These are phyloP conservation scores for Aphaenogaster ashmeadi DNA, from an alignment of 1,140 invertebrate genomes.

Conservation along the genomic window DNA sequence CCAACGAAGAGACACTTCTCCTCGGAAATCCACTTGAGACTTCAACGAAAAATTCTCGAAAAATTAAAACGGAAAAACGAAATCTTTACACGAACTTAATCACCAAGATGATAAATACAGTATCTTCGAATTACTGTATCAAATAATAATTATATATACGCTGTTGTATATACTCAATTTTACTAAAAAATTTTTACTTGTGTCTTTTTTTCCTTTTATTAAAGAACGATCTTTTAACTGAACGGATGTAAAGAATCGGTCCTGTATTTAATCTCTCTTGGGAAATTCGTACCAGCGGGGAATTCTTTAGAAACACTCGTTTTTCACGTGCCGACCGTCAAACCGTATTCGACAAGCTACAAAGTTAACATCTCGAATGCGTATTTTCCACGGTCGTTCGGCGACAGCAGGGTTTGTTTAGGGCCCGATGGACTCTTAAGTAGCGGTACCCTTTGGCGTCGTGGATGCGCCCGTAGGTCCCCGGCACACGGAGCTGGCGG, in stretches of 20 bases:
- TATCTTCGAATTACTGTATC: not conserved
- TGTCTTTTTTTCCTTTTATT: not conserved
- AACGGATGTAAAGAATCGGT: not conserved
- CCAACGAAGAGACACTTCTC: slow-evolving; percentile 44
- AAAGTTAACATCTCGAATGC: slow-evolving; percentile 35
- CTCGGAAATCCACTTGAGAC: slow-evolving; percentile 12
- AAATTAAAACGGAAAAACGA: slow-evolving; percentile 1
- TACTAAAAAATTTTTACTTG: not conserved
- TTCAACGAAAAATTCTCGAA: not conserved
- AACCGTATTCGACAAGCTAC: slow-evolving; percentile 6
- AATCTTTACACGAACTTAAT: not conserved
- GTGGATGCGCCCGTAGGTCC: slow-evolving; percentile 62
- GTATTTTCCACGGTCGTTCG: slow-evolving; percentile 20
- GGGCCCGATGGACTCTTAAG: slow-evolving; percentile 67
- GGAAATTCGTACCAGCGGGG: not conserved
- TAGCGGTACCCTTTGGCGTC: slow-evolving; percentile 76
- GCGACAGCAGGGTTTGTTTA: slow-evolving; percentile 71
- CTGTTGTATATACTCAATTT: not conserved
- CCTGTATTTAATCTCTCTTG: not conserved
- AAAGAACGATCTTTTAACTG: not conserved
- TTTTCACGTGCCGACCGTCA: not conserved
- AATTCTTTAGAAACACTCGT: not conserved
- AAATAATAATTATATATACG: not conserved
- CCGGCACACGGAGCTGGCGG: slow-evolving; percentile 75
- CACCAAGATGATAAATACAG: not conserved